phyloP scores from a whole-genome alignment of 2,797 vertebrate genomes.

The Sebastes alutus region DNA sequence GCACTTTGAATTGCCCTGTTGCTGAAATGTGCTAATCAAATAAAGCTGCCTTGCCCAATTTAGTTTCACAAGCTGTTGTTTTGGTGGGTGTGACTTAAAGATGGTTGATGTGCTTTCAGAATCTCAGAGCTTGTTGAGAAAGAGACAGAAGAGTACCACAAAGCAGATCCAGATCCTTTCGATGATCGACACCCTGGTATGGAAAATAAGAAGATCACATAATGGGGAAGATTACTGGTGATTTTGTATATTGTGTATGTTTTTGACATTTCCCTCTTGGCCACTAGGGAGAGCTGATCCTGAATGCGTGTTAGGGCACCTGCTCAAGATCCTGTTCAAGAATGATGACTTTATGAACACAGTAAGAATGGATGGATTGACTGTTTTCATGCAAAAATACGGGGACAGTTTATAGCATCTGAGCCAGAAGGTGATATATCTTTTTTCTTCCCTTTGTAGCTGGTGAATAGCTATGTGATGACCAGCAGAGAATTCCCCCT shows the following conservation, averaged over 20 bases:
- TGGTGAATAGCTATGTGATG: slow-evolving; percentile 99
- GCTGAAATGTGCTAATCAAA: no score
- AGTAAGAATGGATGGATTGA: slow-evolving; percentile 75
- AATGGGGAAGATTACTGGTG: neutral
- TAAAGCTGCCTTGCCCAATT: neutral
- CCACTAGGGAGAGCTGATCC: slow-evolving; percentile 95
- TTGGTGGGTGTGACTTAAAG: neutral
- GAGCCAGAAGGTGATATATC: neutral
- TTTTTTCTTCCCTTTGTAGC: slow-evolving; percentile 68
- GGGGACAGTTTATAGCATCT: neutral
- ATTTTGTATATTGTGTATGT: neutral
- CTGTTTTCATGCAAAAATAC: neutral
- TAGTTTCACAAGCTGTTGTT: neutral
- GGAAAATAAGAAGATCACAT: neutral
- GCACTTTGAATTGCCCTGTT: no score
- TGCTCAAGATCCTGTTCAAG: slow-evolving; percentile 98
- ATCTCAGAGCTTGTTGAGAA: slow-evolving; percentile 98
- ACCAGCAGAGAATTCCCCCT: slow-evolving; percentile 94
- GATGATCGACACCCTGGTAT: slow-evolving; percentile 98
- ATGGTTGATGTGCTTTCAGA: slow-evolving; percentile 73
- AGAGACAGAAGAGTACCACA: slow-evolving; percentile 98
- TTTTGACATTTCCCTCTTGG: slow-evolving; percentile 56
- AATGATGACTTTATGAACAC: slow-evolving; percentile 99
- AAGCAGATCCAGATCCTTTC: slow-evolving; percentile 97
- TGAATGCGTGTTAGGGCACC: slow-evolving; percentile 95